Conservation (phyloP, 2,113 vertebrate species). For the Dasyurus viverrinus region DNA sequence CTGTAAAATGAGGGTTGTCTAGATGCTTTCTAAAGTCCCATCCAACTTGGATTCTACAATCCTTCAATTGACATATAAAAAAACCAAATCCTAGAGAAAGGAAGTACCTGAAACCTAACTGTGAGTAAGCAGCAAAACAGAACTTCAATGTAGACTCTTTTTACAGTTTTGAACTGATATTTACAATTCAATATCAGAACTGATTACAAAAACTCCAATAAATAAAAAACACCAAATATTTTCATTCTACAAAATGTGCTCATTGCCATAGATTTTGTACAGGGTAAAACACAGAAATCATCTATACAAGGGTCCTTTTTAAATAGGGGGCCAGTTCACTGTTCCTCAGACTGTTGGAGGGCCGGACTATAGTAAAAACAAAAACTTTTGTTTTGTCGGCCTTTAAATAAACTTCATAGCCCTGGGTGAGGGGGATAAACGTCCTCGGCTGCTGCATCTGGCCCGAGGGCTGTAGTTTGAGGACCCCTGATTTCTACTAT, state of each 20-base stretch:
- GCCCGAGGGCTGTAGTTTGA: too few species aligned
- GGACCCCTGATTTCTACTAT: neutral
- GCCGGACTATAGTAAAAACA: too few species aligned
- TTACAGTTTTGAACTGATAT: neutral
- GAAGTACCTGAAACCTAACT: too few species aligned
- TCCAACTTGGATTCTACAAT: neutral
- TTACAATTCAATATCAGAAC: neutral
- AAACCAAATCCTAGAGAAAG: neutral
- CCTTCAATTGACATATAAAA: neutral
- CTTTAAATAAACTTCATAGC: too few species aligned
- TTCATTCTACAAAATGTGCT: constrained; percentile 38
- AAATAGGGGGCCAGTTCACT: too few species aligned
- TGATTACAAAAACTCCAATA: neutral
- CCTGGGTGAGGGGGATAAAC: too few species aligned
- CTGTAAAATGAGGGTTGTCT: neutral
- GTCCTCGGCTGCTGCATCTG: too few species aligned
- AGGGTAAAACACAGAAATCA: constrained; percentile 36
- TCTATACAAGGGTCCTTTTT: neutral
- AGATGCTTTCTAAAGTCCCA: neutral
- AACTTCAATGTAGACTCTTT: neutral
- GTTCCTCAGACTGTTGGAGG: too few species aligned
- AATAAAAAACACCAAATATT: constrained; percentile 37
- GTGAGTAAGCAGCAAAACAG: neutral
- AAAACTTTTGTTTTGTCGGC: too few species aligned
- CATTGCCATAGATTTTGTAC: constrained; percentile 52